phyloP scores from a whole-genome alignment of 2,888 invertebrate species.

The Conomelus anceps region DNA sequence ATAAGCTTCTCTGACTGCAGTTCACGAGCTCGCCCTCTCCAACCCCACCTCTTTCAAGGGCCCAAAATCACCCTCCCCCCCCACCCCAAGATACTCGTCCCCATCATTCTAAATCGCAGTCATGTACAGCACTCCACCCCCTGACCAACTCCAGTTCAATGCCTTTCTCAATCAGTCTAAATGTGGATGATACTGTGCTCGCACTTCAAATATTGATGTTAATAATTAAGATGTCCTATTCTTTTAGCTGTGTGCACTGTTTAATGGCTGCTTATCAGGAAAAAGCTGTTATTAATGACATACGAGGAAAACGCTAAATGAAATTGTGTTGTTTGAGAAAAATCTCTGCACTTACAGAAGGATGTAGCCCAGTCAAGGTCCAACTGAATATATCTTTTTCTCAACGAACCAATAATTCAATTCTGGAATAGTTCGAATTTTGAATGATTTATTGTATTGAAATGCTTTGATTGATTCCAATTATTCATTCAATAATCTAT shows the following conservation, averaged over 20 bases:
- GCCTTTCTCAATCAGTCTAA: neutral
- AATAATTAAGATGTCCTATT: neutral
- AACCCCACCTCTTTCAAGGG: neutral
- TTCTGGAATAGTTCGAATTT: too few species aligned
- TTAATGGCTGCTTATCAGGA: neutral
- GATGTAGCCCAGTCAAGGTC: too few species aligned
- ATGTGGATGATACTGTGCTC: neutral
- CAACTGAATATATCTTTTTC: too few species aligned
- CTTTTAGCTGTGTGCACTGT: neutral
- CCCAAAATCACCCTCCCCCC: neutral
- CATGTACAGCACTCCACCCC: neutral
- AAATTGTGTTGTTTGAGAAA: too few species aligned
- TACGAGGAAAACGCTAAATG: neutral
- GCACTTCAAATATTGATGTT: neutral
- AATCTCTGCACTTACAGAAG: too few species aligned
- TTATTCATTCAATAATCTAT: too few species aligned
- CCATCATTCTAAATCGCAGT: neutral
- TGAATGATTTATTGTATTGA: too few species aligned
- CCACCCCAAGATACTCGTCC: neutral
- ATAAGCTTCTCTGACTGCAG: conserved; percentile 6
- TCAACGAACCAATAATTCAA: too few species aligned
- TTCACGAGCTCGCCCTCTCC: neutral
- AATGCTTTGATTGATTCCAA: too few species aligned
- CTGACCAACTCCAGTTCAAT: neutral
- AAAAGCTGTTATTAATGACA: neutral